These are phyloP conservation scores for Tupaia chinensis DNA, from an alignment of 2,113 vertebrate species.

Conservation along the genomic window DNA sequence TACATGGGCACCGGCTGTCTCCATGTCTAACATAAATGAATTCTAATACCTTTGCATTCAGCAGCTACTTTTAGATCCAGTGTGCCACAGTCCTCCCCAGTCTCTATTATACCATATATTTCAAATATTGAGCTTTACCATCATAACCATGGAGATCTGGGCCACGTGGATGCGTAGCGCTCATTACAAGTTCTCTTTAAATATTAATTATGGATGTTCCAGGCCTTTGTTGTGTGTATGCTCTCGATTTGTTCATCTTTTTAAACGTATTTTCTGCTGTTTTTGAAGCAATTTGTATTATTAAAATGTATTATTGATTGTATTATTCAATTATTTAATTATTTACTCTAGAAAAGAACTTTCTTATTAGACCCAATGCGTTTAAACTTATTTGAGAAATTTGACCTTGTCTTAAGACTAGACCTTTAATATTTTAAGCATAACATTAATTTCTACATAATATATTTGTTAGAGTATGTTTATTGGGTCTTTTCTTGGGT, in stretches of 20 bases:
- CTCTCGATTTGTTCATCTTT: neutral
- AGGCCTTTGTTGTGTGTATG: neutral
- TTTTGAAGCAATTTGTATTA: neutral
- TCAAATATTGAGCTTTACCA: neutral
- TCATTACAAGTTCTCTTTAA: neutral
- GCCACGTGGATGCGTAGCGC: neutral
- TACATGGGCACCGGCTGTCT: neutral
- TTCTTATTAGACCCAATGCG: neutral
- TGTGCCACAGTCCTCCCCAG: neutral
- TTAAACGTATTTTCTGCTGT: neutral
- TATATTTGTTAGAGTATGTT: neutral
- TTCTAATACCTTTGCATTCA: conserved; percentile 6
- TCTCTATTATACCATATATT: neutral
- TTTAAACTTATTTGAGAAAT: neutral
- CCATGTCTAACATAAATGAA: neutral
- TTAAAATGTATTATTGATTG: neutral
- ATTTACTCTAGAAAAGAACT: neutral
- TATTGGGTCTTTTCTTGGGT: neutral
- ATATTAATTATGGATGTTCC: neutral
- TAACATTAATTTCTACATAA: neutral
- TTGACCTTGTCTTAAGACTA: neutral
- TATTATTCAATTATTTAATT: conserved; percentile 28
- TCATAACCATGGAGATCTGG: neutral
- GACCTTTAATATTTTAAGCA: neutral
- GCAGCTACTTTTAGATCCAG: neutral